Evolutionary conservation across 2,888 invertebrate genomes (phyloP).

Genomic region (Sericinus montela): DNA sequence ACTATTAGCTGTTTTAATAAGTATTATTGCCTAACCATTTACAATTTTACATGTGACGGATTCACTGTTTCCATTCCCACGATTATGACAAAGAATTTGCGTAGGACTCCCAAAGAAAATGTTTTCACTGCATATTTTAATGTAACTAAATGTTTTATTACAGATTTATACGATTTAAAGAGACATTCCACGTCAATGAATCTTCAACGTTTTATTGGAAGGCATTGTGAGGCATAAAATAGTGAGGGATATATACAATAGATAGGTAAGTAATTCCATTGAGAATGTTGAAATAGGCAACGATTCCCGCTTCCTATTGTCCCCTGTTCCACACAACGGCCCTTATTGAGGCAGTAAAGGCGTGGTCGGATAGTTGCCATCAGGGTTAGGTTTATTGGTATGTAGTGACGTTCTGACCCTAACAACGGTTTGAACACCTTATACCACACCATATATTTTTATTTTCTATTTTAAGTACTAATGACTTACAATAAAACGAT

Average conservation of each 20-base stretch:
- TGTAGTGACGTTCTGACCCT: constrained; percentile 8
- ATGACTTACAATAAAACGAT: too few relatives aligned
- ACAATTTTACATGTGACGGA: too few relatives aligned
- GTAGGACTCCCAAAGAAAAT: too few relatives aligned
- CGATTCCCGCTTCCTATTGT: constrained; percentile 16
- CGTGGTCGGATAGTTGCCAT: constrained; percentile 36
- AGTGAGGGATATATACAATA: constrained; percentile 10
- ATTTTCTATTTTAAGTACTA: too few relatives aligned
- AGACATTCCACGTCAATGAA: constrained; percentile 6
- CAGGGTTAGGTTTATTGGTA: constrained; percentile 29
- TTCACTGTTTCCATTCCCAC: too few relatives aligned
- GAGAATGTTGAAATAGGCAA: constrained; percentile 18
- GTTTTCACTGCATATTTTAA: too few relatives aligned
- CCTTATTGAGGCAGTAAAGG: constrained; percentile 35
- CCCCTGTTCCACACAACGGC: constrained; percentile 26
- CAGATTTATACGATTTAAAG: not conserved
- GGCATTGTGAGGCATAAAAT: constrained; percentile 15
- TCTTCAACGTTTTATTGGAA: constrained; percentile 13
- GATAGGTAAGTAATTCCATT: constrained; percentile 17
- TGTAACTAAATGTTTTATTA: too few relatives aligned
- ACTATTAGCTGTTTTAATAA: too few relatives aligned
- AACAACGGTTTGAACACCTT: not conserved
- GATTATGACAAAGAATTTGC: too few relatives aligned
- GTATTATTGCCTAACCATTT: too few relatives aligned
- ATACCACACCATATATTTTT: not conserved